Conservation (phyloP, 2,888 invertebrate genomes). For the Cataglyphis altisquamis region DNA sequence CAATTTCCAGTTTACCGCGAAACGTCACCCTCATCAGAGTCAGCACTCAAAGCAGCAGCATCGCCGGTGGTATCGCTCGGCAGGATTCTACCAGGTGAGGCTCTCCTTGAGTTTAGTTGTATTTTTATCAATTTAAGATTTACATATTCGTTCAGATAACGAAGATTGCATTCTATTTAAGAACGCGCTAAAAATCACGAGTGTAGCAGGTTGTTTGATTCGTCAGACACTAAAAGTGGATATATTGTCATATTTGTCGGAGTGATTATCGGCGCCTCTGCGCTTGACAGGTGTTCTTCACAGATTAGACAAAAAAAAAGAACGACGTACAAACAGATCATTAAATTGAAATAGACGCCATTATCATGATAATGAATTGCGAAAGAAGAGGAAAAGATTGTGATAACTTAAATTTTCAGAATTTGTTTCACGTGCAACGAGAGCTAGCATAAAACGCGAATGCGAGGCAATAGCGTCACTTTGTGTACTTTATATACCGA, state of each 20-base stretch:
- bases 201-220: constrained; percentile 27
- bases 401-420: background rate
- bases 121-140: background rate
- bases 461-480: background rate
- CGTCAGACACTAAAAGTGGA: constrained; percentile 12
- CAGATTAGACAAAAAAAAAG: constrained; percentile 25
- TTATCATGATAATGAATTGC: background rate
- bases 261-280: constrained; percentile 47
- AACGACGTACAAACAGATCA: background rate
- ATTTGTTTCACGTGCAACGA: background rate
- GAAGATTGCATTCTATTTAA: background rate
- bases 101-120: background rate
- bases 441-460: background rate
- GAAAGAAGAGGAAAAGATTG: background rate
- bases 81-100: constrained; percentile 88
- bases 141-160: background rate
- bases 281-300: constrained; percentile 63
- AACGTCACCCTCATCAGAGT: constrained; percentile 88
- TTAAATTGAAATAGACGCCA: constrained; percentile 7
- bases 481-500: background rate
- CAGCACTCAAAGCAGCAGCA: constrained; percentile 89
- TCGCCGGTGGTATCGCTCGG: constrained; percentile 88
- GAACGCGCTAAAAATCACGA: constrained; percentile 46
- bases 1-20: constrained; percentile 78
- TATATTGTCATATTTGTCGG: constrained; percentile 54